These are phyloP conservation scores for Ladona fulva DNA, from an alignment of 1,140 invertebrate species.

Conservation along the genomic window DNA sequence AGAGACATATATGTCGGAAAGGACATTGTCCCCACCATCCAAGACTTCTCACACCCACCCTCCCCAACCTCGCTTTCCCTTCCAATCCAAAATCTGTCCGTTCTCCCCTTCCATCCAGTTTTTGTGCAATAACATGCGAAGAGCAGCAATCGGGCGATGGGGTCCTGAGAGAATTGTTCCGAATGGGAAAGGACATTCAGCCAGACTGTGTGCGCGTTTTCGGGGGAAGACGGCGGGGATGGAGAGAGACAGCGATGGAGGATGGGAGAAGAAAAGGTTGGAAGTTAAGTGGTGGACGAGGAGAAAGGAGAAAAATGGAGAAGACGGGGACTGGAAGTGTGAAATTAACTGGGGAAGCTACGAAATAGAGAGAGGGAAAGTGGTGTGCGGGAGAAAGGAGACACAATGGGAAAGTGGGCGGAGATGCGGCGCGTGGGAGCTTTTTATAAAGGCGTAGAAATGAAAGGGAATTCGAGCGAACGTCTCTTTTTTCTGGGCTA, in stretches of 20 bases:
- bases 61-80: too few relatives aligned
- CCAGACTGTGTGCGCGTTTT: neutral
- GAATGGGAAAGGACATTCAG: neutral
- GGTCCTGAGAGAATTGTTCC: neutral
- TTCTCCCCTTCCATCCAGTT: neutral
- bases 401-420: neutral
- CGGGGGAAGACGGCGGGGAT: neutral
- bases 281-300: neutral
- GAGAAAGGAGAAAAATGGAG: neutral
- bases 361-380: neutral
- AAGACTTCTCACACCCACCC: too few relatives aligned
- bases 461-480: too few relatives aligned
- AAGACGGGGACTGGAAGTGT: neutral
- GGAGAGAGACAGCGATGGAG: neutral
- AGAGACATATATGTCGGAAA: too few relatives aligned
- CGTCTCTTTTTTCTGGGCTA: too few relatives aligned
- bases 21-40: too few relatives aligned
- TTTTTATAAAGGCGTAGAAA: too few relatives aligned
- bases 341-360: neutral
- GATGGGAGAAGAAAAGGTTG: neutral
- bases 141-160: neutral
- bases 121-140: neutral
- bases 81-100: too few relatives aligned
- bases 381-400: neutral
- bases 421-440: neutral